phyloP scores from a whole-genome alignment of 2,797 vertebrate species.

The Poeciliopsis infans region DNA sequence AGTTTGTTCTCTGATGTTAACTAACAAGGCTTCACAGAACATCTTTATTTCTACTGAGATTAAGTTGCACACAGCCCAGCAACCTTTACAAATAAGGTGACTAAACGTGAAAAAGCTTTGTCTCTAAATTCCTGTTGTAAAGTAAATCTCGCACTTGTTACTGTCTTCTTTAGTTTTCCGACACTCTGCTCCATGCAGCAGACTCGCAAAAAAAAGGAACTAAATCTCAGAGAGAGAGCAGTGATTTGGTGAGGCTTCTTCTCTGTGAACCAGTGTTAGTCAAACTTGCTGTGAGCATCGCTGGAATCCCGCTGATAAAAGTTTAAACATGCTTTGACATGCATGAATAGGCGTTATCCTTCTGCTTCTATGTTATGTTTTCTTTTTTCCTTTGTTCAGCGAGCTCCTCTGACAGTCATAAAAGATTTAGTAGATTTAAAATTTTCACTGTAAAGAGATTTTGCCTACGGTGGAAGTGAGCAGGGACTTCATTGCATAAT shows the following conservation, averaged over 20 bases:
- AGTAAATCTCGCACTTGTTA: background rate
- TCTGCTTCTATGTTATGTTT: slow-evolving; percentile 41
- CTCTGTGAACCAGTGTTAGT: slow-evolving; percentile 54
- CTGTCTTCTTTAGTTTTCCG: background rate
- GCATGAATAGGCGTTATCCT: slow-evolving; percentile 63
- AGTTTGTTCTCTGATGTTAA: background rate
- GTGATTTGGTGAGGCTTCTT: slow-evolving; percentile 49
- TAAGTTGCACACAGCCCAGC: background rate
- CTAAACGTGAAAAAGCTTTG: background rate
- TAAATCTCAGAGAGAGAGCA: slow-evolving; percentile 28
- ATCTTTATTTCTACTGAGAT: background rate
- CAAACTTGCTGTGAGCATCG: slow-evolving; percentile 48
- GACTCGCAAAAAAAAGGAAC: slow-evolving; percentile 23
- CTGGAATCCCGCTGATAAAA: slow-evolving; percentile 66
- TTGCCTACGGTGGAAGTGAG: slow-evolving; percentile 28
- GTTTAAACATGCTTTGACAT: slow-evolving; percentile 71
- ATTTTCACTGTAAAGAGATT: slow-evolving; percentile 20
- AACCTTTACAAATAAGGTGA: background rate
- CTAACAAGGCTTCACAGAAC: background rate
- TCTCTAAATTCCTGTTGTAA: background rate
- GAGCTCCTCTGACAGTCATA: slow-evolving; percentile 30
- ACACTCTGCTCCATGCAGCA: slow-evolving; percentile 5
- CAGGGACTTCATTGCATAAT: slow-evolving; percentile 48
- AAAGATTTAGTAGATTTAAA: slow-evolving; percentile 5
- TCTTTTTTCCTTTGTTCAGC: slow-evolving; percentile 2